Evolutionary conservation across 2,113 vertebrate species (phyloP), one percentile per base, ranked within the genome.

Genomic region (Lates calcarifer): DNA sequence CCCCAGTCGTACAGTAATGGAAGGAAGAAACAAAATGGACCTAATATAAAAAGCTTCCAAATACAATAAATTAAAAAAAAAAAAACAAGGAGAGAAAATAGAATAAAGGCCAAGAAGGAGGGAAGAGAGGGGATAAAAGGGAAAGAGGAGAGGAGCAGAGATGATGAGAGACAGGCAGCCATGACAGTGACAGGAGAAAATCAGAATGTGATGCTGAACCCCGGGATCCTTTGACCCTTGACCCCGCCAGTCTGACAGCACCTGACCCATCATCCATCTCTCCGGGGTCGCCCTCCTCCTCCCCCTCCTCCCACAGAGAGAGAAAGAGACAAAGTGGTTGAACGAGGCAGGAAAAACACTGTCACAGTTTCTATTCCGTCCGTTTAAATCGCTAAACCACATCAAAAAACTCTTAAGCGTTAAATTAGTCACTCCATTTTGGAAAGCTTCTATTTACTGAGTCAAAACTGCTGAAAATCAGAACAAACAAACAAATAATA

Each of bases 201-300:
- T 88, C 79, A 65, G 58, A 69, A 69, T 63, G 82, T 67, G 79
- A 81, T 66, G 74, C 74, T 81, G 89, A 86, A 89, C 80, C 77
- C 57, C 69, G 58, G 79, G 67, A 74, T 87, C 64, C 71, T 90
- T 58, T 90, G 70, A 91, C 90, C 82, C 74, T 55, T 87, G 81
- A 79, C 84, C 75, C 53, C 62, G 41, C 4, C 74, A 83, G 79
- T 85, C 77, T 86, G 91, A 88, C 89, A 87, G 60, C 82, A 84
- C 77, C 87, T 89, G 87, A 86, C 90, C 87, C 71, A 7, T 65
- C 81, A 86, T 88, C 79, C 81, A 60, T 88, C 84, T 89, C 83
- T 72, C 28, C 22, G 6, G 73, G 83, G 81, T 78, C 41, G 1
- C 39, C 62, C 13, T 13, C n/a, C 78, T 41, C 77, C 66, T 49